Conservation (phyloP, 2,113 vertebrate species). For the Lanius collurio region DNA sequence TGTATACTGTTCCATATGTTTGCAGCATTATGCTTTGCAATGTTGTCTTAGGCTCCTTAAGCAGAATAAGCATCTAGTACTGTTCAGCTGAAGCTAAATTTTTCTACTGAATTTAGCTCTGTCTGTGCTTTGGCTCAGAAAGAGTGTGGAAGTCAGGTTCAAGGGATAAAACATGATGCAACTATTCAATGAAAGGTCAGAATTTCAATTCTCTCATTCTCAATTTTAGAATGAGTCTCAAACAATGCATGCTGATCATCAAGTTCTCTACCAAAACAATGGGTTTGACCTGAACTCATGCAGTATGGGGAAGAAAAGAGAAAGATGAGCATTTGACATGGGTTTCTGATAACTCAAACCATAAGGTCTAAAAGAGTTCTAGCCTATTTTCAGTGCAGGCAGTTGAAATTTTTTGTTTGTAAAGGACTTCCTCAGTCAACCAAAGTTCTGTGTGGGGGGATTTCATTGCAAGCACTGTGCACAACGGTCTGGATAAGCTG, state of each 20-base stretch:
- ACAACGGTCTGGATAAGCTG: rapidly evolving
- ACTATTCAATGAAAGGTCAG: neutral
- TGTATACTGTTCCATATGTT: neutral
- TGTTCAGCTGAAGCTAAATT: neutral
- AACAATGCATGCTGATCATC: neutral
- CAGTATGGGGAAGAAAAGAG: neutral
- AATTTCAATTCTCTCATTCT: neutral
- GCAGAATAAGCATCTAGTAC: neutral
- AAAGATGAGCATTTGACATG: neutral
- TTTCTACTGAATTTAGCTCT: neutral
- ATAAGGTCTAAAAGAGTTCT: neutral
- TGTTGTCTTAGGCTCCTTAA: neutral
- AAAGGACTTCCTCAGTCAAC: neutral
- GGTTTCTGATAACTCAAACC: neutral
- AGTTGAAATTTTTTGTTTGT: neutral
- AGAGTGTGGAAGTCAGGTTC: neutral
- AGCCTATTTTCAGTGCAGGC: neutral
- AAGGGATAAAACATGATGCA: neutral
- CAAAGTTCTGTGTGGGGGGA: neutral
- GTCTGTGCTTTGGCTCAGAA: neutral
- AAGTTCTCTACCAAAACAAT: neutral
- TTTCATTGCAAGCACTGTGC: neutral
- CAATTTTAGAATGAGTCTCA: neutral
- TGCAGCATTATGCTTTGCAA: neutral
- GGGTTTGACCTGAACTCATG: neutral